Evolutionary conservation across 2,888 invertebrate species (phyloP).

Genomic region (Leucophora obtusa): DNA sequence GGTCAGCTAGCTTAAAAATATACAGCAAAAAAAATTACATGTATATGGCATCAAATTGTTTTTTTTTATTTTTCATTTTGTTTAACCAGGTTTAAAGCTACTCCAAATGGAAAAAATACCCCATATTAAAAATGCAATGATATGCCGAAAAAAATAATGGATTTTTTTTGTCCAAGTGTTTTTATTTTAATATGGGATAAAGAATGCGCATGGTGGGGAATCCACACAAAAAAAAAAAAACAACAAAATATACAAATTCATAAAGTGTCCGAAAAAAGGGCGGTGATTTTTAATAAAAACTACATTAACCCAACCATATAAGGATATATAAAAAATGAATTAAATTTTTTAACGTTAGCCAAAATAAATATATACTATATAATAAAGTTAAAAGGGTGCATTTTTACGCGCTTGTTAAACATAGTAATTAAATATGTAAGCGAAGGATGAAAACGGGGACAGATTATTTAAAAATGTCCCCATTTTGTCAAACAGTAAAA

Average conservation of each 20-base stretch:
- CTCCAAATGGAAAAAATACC: conserved; percentile 39
- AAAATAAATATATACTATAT: conserved; percentile 68
- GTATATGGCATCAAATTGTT: conserved; percentile 28
- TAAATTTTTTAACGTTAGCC: conserved; percentile 26
- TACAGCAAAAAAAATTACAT: conserved; percentile 29
- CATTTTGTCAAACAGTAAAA: neutral
- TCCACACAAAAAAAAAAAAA: too few relatives aligned
- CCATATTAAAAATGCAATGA: conserved; percentile 75
- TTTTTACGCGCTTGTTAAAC: conserved; percentile 67
- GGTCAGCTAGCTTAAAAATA: conserved; percentile 47
- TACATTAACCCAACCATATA: conserved; percentile 61
- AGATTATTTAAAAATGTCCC: conserved; percentile 12
- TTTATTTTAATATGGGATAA: conserved; percentile 29
- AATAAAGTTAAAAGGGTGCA: conserved; percentile 72
- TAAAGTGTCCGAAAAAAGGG: conserved; percentile 76
- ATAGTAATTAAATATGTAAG: conserved; percentile 42
- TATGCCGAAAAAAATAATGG: conserved; percentile 57
- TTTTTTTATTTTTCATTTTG: conserved; percentile 2
- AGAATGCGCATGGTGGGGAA: conserved; percentile 51
- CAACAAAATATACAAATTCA: conserved; percentile 43
- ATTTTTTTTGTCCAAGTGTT: conserved; percentile 17
- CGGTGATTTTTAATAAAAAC: conserved; percentile 65
- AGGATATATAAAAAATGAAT: conserved; percentile 47
- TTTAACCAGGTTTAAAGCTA: conserved; percentile 37
- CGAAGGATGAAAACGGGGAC: neutral